Base-by-base conservation (phyloP, 2,113 vertebrate genomes). In the Ageneiosus marmoratus region DNA sequence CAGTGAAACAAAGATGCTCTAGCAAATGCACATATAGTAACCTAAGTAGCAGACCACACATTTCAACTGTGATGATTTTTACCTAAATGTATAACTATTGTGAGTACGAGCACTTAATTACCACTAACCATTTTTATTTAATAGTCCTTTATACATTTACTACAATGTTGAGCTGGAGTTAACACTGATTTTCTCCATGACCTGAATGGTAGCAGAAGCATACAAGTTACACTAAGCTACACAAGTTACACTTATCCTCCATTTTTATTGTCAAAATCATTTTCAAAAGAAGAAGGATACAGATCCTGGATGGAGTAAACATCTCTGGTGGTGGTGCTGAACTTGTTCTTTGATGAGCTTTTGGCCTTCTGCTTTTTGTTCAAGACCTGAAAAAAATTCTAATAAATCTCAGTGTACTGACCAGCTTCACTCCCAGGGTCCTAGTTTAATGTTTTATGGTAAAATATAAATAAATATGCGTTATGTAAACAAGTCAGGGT, bases 241-340 rank as follows among this genome's bases (percentile, higher is more conserved):
- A n/a, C n/a, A n/a, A n/a, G n/a, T n/a, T n/a, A n/a, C n/a, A n/a
- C n/a, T n/a, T n/a, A 0, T 24, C 1, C 15, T 41, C 1, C 37
- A 18, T 37, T 29, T 13, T 32, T 55, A n/a, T n/a, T 72, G n/a
- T 53, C 1, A 27, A 11, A 50, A 24, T n/a, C 8, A 48, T 69
- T 20, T 5, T 65, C 12, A 7, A 44, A 75, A 58, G 0, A 20
- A 10, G 55, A 90, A 95, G 93, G 96, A 98, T 98, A 97, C 96
- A 96, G 85, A 2, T 96, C 95, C 60, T 95, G 92, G 4, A 98
- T 79, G 0, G 94, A 90, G 77, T 93, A 83, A 46, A 96, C 60
- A 80, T 97, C 93, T 50, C 93, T 92, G 29, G 91, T 79, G 20
- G 88, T 92, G 0, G 89, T 92, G 0, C 91, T 91, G 0, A 85